Conservation (phyloP, 1,140 invertebrate genomes). For the Habropoda laboriosa region DNA sequence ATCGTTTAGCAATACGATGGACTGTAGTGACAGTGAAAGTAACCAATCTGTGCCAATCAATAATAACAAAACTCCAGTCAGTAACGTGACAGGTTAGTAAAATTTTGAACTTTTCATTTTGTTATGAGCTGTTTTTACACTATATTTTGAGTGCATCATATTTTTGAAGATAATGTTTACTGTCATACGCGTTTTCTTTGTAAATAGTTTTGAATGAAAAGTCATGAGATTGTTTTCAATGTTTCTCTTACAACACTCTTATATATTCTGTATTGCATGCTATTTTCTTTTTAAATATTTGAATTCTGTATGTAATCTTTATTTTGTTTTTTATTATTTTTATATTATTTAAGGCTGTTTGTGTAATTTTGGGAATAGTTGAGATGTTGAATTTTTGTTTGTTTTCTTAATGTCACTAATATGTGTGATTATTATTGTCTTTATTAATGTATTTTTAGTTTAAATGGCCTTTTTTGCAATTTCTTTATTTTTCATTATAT, state of each 20-base stretch:
- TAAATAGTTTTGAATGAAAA: neutral
- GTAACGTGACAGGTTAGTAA: conserved; percentile 72
- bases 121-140: neutral
- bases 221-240: neutral
- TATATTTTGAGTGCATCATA: neutral
- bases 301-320: neutral
- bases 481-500: neutral
- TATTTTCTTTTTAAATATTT: neutral
- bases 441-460: neutral
- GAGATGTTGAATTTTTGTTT: neutral
- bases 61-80: conserved; percentile 62
- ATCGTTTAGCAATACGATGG: conserved; percentile 73
- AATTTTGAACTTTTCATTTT: neutral
- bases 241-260: neutral
- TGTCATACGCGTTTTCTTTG: neutral
- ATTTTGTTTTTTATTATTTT: neutral
- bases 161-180: neutral
- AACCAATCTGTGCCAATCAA: conserved; percentile 56
- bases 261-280: neutral
- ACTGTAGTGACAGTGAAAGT: conserved; percentile 73
- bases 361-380: neutral
- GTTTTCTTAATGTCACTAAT: neutral
- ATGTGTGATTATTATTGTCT: neutral
- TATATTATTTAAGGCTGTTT: neutral
- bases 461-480: no score